Evolutionary conservation across 1,140 invertebrate species (phyloP), one percentile per base, ranked within the genome.

Genomic region (Zeugodacus cucurbitae): DNA sequence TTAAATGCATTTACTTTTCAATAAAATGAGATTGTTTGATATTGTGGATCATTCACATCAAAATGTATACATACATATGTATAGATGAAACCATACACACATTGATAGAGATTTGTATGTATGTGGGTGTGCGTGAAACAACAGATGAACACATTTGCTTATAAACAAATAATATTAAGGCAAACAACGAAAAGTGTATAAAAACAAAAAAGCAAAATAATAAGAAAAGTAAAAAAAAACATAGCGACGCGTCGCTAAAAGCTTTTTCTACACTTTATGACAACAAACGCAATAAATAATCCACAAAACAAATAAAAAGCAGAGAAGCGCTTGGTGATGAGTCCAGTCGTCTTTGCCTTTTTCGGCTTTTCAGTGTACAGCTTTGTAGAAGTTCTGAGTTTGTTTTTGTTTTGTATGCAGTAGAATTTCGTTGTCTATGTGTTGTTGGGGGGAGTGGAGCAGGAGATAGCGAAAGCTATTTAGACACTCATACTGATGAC

Each of bases 271-370:
- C 74, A 54, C 10, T 82, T 29, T 48, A 29, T 48, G 41, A 26
- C 41, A 26, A 34, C 34, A 74, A 82, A 48, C n/a, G 74, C 26
- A 48, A 82, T 82, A 82, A 82, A 82, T 82, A 82, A 82, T 82
- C 22, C n/a, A 29, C 7, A 82, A 74, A 48, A 11, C 74, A 82
- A 82, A 82, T 29, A 82, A 20, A 82, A 82, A 48, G 41, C 6
- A 8, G 44, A 48, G 26, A 48, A 37, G 32, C 32, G 48, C 41
- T 29, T 11, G 32, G 62, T n/a, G 74, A 54, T 54, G 48, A 54
- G 48, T 20, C 26, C 26, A 82, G 44, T 26, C 17, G n/a, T 74
- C 37, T 74, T 74, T 74, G 70, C 74, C 74, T 82, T 82, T 26
- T 82, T 82, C 64, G n/a, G n/a, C 58, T 82, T 48, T 82, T 82